Conservation (phyloP, 2,888 invertebrate genomes). For the Cheilosia variabilis region DNA sequence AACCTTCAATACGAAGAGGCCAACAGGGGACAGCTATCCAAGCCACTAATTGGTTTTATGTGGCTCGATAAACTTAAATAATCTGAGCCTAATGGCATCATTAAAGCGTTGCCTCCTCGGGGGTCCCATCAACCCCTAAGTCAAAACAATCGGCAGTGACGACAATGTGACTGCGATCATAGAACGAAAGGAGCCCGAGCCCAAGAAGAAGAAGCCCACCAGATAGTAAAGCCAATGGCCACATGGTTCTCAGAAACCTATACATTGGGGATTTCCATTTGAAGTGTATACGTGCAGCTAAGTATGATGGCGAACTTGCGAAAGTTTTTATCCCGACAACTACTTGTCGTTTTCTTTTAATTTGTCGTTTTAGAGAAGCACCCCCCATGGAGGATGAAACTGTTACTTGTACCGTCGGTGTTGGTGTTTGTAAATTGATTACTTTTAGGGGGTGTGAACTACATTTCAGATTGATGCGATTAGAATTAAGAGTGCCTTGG, state of each 20-base stretch:
- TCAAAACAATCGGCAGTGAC: slow-evolving; percentile 32
- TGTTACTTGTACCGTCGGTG: background rate
- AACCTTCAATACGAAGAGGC: slow-evolving; percentile 33
- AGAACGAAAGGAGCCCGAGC: too few relatives aligned
- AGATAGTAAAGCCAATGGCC: slow-evolving; percentile 22
- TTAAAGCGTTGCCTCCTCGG: slow-evolving; percentile 37
- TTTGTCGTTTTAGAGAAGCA: background rate
- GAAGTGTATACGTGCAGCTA: slow-evolving; percentile 36
- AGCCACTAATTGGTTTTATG: slow-evolving; percentile 62
- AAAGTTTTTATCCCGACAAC: slow-evolving; percentile 17
- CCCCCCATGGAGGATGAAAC: background rate
- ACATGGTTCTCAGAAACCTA: slow-evolving; percentile 20
- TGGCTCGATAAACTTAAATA: slow-evolving; percentile 65
- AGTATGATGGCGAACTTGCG: slow-evolving; percentile 28
- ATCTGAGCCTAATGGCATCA: slow-evolving; percentile 55
- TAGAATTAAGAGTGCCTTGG: too few relatives aligned
- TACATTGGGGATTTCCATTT: slow-evolving; percentile 31
- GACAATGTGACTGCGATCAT: slow-evolving; percentile 11
- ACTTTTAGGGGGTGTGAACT: too few relatives aligned
- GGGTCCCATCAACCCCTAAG: slow-evolving; percentile 37
- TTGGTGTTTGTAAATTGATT: too few relatives aligned
- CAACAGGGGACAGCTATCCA: slow-evolving; percentile 51
- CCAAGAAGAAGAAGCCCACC: background rate
- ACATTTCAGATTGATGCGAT: too few relatives aligned
- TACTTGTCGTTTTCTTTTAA: background rate